Evolutionary conservation across 2,888 invertebrate species (phyloP), one percentile per base, ranked within the genome.

Genomic region (Caenorhabditis sinica): DNA sequence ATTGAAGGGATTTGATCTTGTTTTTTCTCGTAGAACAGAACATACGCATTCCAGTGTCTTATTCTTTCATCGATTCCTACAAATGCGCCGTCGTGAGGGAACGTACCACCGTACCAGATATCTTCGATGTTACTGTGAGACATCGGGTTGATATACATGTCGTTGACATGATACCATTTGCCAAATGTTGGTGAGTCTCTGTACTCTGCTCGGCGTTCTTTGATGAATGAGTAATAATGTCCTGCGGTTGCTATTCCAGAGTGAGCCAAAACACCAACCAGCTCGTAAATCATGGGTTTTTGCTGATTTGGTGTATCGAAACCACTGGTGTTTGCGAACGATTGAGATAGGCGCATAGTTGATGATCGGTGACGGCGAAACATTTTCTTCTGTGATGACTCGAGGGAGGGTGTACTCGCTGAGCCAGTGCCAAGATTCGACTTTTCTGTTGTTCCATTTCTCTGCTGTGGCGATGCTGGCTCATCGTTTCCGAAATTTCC

Each of bases 171-270:
- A 49, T 73, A 68, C 85, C 85, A 85, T 33, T 81, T 85, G n/a
- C 81, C 81, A 25, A 69, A 85, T 0, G 80, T 40, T 6, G 73
- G 66, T 9, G 76, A 77, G 49, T 85, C 85, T 49, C 20, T 85
- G 63, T 68, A 73, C 45, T 85, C 85, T 17, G 81, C 85, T 20
- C 85, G 76, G 20, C 93, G 90, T 63, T 93, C 93, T 85, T 93
- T 93, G 69, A 94, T 94, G 89, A 93, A 94, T 23, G 94, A 94
- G 86, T 94, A 94, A 90, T 94, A 94, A 89, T 94, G 94, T 4
- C 94, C 94, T 73, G 94, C 94, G 90, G 93, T 94, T 23, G 94
- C 94, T 89, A 94, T 94, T 2, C 94, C 94, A 89, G 94, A 94
- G 90, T 94, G 94, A 3, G 94, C 94, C 25, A 94, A 93, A 61